A percentile compares a stretch with the other conserved stretches of the same genome.
Evolutionary conservation across 2,113 vertebrate genomes (phyloP).

Genomic region (Cromileptes altivelis): DNA sequence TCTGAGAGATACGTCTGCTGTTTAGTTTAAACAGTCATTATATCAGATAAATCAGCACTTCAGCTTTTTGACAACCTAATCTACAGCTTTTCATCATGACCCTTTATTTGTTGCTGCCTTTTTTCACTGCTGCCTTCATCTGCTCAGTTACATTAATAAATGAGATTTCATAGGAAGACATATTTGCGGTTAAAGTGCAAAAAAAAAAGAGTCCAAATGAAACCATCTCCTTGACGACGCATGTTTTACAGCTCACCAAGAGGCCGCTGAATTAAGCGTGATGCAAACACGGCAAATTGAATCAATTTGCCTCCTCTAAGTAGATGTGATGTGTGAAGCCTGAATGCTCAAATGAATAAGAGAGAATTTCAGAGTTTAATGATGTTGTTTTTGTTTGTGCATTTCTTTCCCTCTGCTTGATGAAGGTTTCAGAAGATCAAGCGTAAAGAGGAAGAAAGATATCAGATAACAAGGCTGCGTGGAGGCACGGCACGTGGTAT

Average conservation of each 20-base stretch:
- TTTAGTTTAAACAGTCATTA: slow-evolving; percentile 46
- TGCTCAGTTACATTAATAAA: slow-evolving; percentile 74
- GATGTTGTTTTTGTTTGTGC: slow-evolving; percentile 74
- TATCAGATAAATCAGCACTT: slow-evolving; percentile 58
- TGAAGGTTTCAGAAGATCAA: slow-evolving; percentile 68
- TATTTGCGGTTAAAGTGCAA: slow-evolving; percentile 39
- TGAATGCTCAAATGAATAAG: slow-evolving; percentile 74
- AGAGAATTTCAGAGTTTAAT: slow-evolving; percentile 77
- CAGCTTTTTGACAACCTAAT: slow-evolving; percentile 69
- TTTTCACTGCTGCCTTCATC: slow-evolving; percentile 43
- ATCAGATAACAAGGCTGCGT: slow-evolving; percentile 56
- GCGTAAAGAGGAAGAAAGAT: slow-evolving; percentile 63
- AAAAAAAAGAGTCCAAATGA: slow-evolving; percentile 39
- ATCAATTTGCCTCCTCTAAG: slow-evolving; percentile 82
- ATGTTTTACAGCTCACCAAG: slow-evolving; percentile 72
- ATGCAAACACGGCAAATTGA: slow-evolving; percentile 82
- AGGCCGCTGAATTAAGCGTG: slow-evolving; percentile 73
- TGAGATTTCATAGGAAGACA: slow-evolving; percentile 69
- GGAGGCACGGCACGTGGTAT: neutral
- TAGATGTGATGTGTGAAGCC: slow-evolving; percentile 76
- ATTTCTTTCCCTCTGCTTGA: slow-evolving; percentile 58
- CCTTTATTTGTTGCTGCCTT: slow-evolving; percentile 40
- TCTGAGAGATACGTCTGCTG: slow-evolving; percentile 3
- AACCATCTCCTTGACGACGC: slow-evolving; percentile 54
- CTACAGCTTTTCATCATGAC: slow-evolving; percentile 57